Percentiles rank a stretch among this genome's conserved stretches.
phyloP scores from a whole-genome alignment of 2,113 vertebrate species.

The Atherinomorus stipes region DNA sequence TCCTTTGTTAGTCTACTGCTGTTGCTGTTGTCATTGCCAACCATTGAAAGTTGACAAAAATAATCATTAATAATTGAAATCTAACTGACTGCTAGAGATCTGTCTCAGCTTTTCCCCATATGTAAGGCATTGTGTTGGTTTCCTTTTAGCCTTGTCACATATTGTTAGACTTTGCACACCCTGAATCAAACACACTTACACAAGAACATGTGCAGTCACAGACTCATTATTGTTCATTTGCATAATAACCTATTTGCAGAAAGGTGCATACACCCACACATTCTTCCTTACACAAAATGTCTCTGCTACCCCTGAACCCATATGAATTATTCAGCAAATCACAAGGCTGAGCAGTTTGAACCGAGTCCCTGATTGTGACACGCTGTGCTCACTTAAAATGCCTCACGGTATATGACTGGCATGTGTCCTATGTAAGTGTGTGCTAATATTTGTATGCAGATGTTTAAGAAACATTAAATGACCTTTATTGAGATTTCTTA shows the following conservation, averaged over 20 bases:
- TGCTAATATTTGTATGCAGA: constrained; percentile 29
- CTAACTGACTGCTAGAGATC: constrained; percentile 39
- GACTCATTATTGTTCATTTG: constrained; percentile 48
- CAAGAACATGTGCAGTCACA: constrained; percentile 21
- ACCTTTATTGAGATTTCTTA: constrained; percentile 8
- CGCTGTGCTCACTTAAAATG: constrained; percentile 63
- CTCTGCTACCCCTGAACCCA: constrained; percentile 30
- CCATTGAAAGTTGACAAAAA: constrained; percentile 17
- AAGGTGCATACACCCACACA: constrained; percentile 14
- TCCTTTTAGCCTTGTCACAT: constrained; percentile 1
- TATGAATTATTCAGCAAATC: constrained; percentile 82
- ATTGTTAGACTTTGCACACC: constrained; percentile 1
- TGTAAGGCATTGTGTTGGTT: neutral
- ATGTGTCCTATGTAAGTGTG: constrained; percentile 26
- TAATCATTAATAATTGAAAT: constrained; percentile 30
- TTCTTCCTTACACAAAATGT: constrained; percentile 36
- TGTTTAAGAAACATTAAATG: constrained; percentile 29
- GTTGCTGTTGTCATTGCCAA: neutral
- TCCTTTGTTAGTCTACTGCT: constrained; percentile 46
- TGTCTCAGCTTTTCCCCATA: neutral
- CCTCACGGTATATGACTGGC: constrained; percentile 67
- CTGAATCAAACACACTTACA: constrained; percentile 1
- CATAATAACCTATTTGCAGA: constrained; percentile 54
- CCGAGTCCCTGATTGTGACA: constrained; percentile 71
- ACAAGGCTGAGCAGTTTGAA: constrained; percentile 71